Conservation (phyloP, 53 echinoderm and acorn worm genomes). For the Stichopus horrens region DNA sequence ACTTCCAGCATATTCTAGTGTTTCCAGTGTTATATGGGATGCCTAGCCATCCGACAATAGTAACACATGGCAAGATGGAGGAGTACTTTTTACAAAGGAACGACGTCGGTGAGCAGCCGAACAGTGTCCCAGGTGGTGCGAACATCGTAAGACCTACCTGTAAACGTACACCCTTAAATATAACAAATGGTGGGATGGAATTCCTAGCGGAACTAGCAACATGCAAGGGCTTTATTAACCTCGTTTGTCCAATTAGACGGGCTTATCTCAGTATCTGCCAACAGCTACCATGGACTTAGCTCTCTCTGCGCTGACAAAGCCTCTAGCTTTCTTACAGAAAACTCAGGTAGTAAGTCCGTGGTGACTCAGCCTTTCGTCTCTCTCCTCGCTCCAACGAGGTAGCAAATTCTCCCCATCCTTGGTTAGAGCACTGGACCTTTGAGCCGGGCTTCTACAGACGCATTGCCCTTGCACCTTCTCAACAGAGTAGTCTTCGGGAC, state of each 20-base stretch:
- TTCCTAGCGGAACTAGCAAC: constrained; percentile 54
- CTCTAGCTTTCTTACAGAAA: constrained; percentile 55
- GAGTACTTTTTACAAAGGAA: too few species aligned
- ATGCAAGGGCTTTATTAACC: constrained; percentile 51
- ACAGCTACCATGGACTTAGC: constrained; percentile 56
- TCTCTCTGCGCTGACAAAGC: constrained; percentile 49
- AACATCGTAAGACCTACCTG: not conserved
- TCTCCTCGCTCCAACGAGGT: constrained; percentile 52
- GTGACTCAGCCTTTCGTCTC: constrained; percentile 54
- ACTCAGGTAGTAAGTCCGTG: constrained; percentile 38
- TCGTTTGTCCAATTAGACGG: constrained; percentile 26
- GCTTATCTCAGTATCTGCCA: not conserved
- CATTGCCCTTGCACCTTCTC: constrained; percentile 47
- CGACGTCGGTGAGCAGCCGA: not conserved
- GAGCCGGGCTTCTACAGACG: constrained; percentile 40
- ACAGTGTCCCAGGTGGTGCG: constrained; percentile 16
- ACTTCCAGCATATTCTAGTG: constrained; percentile 36
- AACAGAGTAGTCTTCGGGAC: constrained; percentile 51
- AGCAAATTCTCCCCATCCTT: constrained; percentile 51
- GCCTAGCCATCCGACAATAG: constrained; percentile 43
- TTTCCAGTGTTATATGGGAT: constrained; percentile 46
- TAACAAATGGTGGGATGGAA: constrained; percentile 42
- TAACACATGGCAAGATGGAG: too few species aligned
- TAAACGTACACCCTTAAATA: not conserved
- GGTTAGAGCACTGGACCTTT: constrained; percentile 46